Percentiles rank a stretch among this genome's conserved stretches.
Evolutionary conservation across 1,140 invertebrate species (phyloP).

Genomic region (Anoplophora glabripennis): DNA sequence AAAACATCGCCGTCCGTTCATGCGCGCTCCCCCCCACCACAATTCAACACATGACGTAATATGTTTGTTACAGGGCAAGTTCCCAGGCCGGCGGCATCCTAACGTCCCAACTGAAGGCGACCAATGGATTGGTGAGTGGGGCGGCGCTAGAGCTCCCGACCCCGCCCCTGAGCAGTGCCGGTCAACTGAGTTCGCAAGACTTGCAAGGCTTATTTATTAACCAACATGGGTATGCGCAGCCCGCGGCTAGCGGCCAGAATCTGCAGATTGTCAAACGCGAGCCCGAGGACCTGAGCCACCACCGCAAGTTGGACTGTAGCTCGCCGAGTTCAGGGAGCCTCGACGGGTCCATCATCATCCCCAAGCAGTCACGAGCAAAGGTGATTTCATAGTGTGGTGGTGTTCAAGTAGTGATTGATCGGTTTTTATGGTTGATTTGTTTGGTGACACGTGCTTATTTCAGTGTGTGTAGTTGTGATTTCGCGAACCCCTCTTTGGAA

Average conservation of each 20-base stretch:
- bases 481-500: conserved; percentile 13
- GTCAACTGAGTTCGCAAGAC: conserved; percentile 50
- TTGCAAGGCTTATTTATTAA: conserved; percentile 63
- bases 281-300: conserved; percentile 62
- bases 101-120: conserved; percentile 51
- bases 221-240: conserved; percentile 51
- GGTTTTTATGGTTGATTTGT: neutral
- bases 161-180: conserved; percentile 52
- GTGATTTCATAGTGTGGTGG: conserved; percentile 35
- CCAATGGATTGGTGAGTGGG: conserved; percentile 58
- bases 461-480: neutral
- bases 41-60: conserved; percentile 37
- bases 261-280: conserved; percentile 60
- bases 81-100: conserved; percentile 48
- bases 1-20: no score
- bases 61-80: conserved; percentile 47
- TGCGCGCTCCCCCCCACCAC: neutral
- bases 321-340: conserved; percentile 44
- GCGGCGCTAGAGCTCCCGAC: conserved; percentile 53
- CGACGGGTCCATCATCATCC: conserved; percentile 45
- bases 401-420: conserved; percentile 4
- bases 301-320: conserved; percentile 47
- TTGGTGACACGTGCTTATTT: conserved; percentile 6
- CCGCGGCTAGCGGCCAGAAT: conserved; percentile 47
- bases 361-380: conserved; percentile 47